Percentiles rank a stretch among this genome's conserved stretches.
phyloP scores from a whole-genome alignment of 92 coral and sea anemone genomes.

The Muricea muricata region DNA sequence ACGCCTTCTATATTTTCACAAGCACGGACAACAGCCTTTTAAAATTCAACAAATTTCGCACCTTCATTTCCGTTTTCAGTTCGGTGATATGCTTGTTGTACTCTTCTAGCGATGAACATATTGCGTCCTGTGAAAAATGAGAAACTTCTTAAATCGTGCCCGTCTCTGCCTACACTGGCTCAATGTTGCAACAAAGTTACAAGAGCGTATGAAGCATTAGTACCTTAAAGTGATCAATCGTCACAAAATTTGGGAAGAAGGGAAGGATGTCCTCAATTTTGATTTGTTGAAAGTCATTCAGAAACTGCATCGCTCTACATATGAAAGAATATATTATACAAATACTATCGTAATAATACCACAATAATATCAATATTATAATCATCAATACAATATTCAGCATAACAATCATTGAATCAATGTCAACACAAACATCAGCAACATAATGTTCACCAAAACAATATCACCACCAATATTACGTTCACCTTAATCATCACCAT shows the following conservation, averaged over 20 bases:
- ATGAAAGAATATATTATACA: not conserved
- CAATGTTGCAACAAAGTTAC: too few relatives aligned
- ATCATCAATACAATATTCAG: slow-evolving; percentile 6
- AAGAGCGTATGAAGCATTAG: too few relatives aligned
- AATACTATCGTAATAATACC: not conserved
- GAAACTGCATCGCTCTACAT: slow-evolving; percentile 92
- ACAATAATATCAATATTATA: not conserved
- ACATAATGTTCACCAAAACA: slow-evolving; percentile 1
- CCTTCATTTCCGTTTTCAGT: slow-evolving; percentile 94
- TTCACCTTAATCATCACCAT: not conserved
- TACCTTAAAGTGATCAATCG: slow-evolving; percentile 96
- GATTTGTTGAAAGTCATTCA: slow-evolving; percentile 85
- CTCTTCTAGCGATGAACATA: slow-evolving; percentile 95
- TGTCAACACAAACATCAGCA: slow-evolving; percentile 1
- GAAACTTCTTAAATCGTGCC: slow-evolving; percentile 3
- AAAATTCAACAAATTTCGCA: slow-evolving; percentile 3
- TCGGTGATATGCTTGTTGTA: slow-evolving; percentile 93
- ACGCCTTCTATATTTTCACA: not conserved
- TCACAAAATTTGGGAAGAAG: slow-evolving; percentile 97
- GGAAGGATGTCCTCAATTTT: slow-evolving; percentile 98
- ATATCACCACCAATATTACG: slow-evolving; percentile 8
- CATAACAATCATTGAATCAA: not conserved
- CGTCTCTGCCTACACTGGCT: too few relatives aligned
- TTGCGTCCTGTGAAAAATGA: slow-evolving; percentile 77
- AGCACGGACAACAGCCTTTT: too few relatives aligned